Conservation (phyloP, 2,888 invertebrate genomes). For the Limenitis camilla region DNA sequence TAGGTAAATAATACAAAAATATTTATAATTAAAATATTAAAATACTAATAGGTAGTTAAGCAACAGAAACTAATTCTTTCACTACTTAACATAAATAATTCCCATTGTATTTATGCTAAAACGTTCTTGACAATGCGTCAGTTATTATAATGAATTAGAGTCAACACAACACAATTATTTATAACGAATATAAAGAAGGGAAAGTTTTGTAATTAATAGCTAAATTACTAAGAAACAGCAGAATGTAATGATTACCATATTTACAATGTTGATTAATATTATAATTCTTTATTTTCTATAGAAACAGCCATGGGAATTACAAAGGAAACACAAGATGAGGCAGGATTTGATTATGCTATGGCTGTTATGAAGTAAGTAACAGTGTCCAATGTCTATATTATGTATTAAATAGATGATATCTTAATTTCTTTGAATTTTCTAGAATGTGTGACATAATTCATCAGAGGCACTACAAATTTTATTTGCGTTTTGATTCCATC, state of each 20-base stretch:
- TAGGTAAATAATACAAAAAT: conserved; percentile 56
- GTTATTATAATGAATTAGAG: no score
- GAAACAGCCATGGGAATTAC: conserved; percentile 91
- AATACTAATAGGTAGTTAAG: no score
- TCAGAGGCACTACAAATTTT: conserved; percentile 82
- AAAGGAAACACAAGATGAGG: conserved; percentile 80
- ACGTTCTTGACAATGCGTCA: no score
- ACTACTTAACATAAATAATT: no score
- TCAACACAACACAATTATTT: no score
- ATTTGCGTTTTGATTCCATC: conserved; percentile 81
- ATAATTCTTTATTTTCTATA: conserved; percentile 36
- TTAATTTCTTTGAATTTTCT: conserved; percentile 25
- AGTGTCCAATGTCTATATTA: not conserved
- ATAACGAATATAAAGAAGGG: no score
- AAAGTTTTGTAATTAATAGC: no score
- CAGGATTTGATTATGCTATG: conserved; percentile 87
- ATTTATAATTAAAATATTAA: no score
- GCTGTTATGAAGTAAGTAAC: conserved; percentile 82
- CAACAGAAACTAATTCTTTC: no score
- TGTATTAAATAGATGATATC: not conserved
- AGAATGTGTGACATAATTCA: conserved; percentile 88
- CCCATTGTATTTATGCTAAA: no score
- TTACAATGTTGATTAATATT: not conserved
- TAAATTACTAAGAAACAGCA: no score
- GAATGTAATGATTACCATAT: no score